These are phyloP conservation scores for Ranitomeya imitator DNA, from an alignment of 2,113 vertebrate genomes.

Conservation along the genomic window DNA sequence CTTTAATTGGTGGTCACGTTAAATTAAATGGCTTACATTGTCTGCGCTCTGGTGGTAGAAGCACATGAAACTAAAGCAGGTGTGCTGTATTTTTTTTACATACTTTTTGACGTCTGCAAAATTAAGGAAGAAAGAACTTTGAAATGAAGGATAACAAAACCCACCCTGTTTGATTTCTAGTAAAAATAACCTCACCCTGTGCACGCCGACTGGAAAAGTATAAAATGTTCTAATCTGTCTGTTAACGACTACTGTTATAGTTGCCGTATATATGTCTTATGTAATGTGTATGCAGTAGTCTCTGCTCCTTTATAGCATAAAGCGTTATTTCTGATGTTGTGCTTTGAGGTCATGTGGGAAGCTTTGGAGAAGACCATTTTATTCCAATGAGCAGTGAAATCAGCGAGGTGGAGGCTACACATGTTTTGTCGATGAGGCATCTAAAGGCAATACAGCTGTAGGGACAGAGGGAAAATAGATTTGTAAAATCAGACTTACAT, in stretches of 20 bases:
- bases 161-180: not conserved
- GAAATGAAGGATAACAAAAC: not conserved
- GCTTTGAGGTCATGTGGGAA: not conserved
- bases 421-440: conserved; percentile 49
- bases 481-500: conserved; percentile 31
- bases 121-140: not conserved
- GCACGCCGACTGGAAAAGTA: not conserved
- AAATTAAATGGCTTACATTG: too few species aligned
- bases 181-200: not conserved
- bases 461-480: conserved; percentile 49
- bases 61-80: not conserved
- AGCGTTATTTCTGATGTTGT: not conserved
- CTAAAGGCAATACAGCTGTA: conserved; percentile 47
- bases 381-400: not conserved
- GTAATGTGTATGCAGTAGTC: not conserved
- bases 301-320: not conserved
- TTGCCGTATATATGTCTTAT: not conserved
- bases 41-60: too few species aligned
- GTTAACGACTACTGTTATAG: not conserved
- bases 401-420: conserved; percentile 39
- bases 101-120: not conserved
- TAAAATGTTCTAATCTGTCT: not conserved
- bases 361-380: conserved; percentile 1
- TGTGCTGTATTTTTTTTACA: not conserved
- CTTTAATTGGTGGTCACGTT: too few species aligned